A percentile compares a stretch with the other conserved stretches of the same genome.
Evolutionary conservation across 2,797 vertebrate species (phyloP).

Genomic region (Xenopus petersii): DNA sequence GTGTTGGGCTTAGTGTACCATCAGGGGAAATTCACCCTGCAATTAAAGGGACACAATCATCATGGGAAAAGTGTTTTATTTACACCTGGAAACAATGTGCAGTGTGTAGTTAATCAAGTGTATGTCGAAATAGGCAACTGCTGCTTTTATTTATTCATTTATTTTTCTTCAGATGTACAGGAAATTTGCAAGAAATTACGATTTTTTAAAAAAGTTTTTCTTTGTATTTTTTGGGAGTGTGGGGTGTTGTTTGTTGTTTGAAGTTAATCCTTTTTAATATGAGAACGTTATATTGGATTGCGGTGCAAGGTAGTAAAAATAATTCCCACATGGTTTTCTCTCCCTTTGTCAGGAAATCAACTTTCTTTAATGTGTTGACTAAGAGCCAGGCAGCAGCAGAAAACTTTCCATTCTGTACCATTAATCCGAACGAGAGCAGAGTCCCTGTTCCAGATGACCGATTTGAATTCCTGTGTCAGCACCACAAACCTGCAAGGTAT

Average conservation of each 20-base stretch:
- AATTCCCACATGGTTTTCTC: constrained; percentile 13
- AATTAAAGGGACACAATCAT: no score
- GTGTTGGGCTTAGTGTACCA: no score
- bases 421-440: constrained; percentile 94
- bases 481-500: constrained; percentile 91
- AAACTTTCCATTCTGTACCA: constrained; percentile 95
- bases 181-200: background rate
- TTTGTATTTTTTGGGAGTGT: background rate
- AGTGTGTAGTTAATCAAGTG: no score
- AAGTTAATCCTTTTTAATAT: constrained; percentile 23
- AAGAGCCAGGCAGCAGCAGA: constrained; percentile 89
- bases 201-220: background rate
- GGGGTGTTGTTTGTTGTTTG: constrained; percentile 1
- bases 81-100: no score
- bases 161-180: constrained; percentile 1
- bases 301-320: constrained; percentile 13
- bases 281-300: background rate
- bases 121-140: no score
- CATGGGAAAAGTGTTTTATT: no score
- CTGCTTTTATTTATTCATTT: background rate
- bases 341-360: constrained; percentile 85
- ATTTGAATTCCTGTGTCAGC: constrained; percentile 89
- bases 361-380: constrained; percentile 92
- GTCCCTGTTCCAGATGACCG: constrained; percentile 91
- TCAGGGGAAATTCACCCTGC: no score